Conservation (phyloP, 1,140 invertebrate genomes). For the Philopotamus ludificatus region DNA sequence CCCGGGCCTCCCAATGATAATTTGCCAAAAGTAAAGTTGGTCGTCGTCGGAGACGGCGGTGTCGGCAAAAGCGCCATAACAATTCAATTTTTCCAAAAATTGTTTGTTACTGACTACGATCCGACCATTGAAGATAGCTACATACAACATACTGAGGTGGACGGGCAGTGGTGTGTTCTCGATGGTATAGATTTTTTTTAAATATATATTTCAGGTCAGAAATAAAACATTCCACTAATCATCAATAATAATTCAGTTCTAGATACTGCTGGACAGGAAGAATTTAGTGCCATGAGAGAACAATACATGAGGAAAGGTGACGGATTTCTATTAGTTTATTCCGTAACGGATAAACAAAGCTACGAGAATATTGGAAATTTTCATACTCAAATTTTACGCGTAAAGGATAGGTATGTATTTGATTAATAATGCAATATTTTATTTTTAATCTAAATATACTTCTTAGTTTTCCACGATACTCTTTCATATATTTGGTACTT, state of each 20-base stretch:
- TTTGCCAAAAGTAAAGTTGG: constrained; percentile 80
- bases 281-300: constrained; percentile 92
- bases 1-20: constrained; percentile 78
- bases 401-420: constrained; percentile 73
- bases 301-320: constrained; percentile 95
- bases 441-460: no score
- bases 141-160: constrained; percentile 88
- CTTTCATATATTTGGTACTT: no score
- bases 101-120: constrained; percentile 88
- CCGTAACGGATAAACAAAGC: constrained; percentile 86
- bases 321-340: constrained; percentile 91
- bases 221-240: not conserved
- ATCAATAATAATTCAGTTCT: constrained; percentile 60
- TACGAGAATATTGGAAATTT: constrained; percentile 80
- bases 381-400: constrained; percentile 87
- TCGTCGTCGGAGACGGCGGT: constrained; percentile 87
- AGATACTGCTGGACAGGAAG: constrained; percentile 91
- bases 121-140: constrained; percentile 91
- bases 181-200: constrained; percentile 69
- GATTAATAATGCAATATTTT: not conserved
- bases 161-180: constrained; percentile 87
- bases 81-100: constrained; percentile 85
- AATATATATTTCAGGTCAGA: not conserved
- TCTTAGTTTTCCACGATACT: no score
- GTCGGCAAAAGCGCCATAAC: constrained; percentile 90